Percentiles rank a stretch among this genome's conserved stretches.
These are phyloP conservation scores for Oncopodura yosiiana DNA, from an alignment of 1,140 invertebrate genomes.

Conservation along the genomic window DNA sequence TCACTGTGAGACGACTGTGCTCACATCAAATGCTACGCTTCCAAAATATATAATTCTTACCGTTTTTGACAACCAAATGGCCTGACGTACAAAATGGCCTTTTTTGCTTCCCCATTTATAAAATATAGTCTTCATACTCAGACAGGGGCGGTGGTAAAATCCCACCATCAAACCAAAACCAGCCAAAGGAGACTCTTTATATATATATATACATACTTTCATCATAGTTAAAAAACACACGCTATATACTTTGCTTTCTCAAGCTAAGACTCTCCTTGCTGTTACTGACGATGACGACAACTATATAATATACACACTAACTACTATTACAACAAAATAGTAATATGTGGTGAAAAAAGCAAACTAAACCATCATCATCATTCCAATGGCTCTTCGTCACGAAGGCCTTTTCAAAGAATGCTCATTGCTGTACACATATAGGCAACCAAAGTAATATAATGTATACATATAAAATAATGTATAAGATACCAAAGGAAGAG, in stretches of 20 bases:
- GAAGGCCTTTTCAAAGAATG: no score
- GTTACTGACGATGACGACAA: background rate
- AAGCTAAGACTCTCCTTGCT: background rate
- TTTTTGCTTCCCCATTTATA: conserved; percentile 33
- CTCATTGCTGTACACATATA: no score
- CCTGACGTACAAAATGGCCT: conserved; percentile 33
- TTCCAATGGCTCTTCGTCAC: conserved; percentile 24
- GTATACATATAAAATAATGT: no score
- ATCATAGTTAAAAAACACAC: no score
- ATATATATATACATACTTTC: no score
- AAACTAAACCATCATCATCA: background rate
- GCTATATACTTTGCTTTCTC: no score
- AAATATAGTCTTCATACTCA: conserved; percentile 26
- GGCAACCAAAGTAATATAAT: no score
- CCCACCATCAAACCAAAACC: no score
- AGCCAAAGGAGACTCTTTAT: no score
- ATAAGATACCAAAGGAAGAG: no score
- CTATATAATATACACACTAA: conserved; percentile 8
- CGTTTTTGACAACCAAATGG: conserved; percentile 28
- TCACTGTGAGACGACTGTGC: conserved; percentile 19
- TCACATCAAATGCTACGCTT: conserved; percentile 34
- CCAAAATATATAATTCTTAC: conserved; percentile 35
- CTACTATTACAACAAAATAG: conserved; percentile 8
- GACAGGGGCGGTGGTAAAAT: no score
- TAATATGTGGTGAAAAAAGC: conserved; percentile 8